These are phyloP conservation scores for Labeo catla DNA, from an alignment of 2,113 vertebrate species.

Conservation along the genomic window DNA sequence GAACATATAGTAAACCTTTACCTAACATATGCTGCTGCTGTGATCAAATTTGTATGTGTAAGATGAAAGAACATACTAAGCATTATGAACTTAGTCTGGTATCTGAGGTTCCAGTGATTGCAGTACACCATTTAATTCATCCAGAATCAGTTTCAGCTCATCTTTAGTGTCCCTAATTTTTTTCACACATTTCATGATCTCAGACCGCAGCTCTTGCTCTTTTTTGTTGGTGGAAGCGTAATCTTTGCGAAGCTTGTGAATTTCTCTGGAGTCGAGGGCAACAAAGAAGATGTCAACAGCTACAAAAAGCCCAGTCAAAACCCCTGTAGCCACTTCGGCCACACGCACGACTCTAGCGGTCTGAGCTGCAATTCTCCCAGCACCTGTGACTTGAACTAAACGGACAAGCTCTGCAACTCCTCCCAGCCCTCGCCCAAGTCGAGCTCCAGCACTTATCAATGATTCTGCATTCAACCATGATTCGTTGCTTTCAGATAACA, in stretches of 20 bases:
- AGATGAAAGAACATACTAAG: not conserved
- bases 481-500: not conserved
- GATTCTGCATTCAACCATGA: not conserved
- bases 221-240: not conserved
- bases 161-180: slow-evolving; percentile 46
- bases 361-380: slow-evolving; percentile 39
- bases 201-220: slow-evolving; percentile 28
- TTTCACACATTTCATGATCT: slow-evolving; percentile 51
- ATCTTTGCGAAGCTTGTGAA: slow-evolving; percentile 48
- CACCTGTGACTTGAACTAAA: not conserved
- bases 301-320: slow-evolving; percentile 38
- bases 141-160: not conserved
- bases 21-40: not conserved
- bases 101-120: not conserved
- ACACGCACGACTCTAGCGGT: slow-evolving; percentile 24
- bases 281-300: slow-evolving; percentile 56
- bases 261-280: slow-evolving; percentile 57
- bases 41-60: not conserved
- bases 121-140: not conserved
- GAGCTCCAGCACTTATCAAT: not conserved
- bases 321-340: slow-evolving; percentile 20
- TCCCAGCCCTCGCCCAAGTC: slow-evolving; percentile 19
- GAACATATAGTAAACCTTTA: not conserved
- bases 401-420: slow-evolving; percentile 35
- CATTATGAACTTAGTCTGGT: not conserved